phyloP scores from a whole-genome alignment of 2,888 invertebrate genomes.

The Beris chalybata region DNA sequence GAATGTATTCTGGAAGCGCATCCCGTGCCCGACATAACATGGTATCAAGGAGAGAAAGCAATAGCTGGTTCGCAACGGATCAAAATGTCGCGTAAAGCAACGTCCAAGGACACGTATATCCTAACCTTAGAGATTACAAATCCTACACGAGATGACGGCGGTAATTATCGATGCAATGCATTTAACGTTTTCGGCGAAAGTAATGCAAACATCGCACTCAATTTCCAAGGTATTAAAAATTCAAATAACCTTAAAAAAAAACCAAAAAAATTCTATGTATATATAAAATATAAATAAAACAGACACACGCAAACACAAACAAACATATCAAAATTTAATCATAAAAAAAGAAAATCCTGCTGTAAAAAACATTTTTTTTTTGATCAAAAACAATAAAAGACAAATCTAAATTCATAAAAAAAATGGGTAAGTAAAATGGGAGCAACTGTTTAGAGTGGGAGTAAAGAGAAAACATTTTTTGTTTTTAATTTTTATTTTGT shows the following conservation, averaged over 20 bases:
- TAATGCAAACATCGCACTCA: constrained; percentile 99
- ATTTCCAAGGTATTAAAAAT: constrained; percentile 83
- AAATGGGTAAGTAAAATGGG: too few species aligned
- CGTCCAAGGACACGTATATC: constrained; percentile 87
- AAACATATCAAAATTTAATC: too few species aligned
- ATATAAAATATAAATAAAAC: too few species aligned
- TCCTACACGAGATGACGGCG: constrained; percentile 95
- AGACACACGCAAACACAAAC: too few species aligned
- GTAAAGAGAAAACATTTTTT: neutral
- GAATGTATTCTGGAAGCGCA: constrained; percentile 94
- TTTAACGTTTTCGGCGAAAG: constrained; percentile 98
- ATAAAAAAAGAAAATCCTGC: too few species aligned
- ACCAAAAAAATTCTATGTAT: too few species aligned
- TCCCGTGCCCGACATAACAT: constrained; percentile 91
- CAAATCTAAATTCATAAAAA: too few species aligned
- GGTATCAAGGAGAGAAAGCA: constrained; percentile 89
- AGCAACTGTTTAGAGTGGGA: too few species aligned
- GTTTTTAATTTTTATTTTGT: too few species aligned
- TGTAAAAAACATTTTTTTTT: too few species aligned
- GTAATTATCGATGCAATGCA: constrained; percentile 98
- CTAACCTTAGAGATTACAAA: constrained; percentile 92
- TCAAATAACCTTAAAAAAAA: too few species aligned
- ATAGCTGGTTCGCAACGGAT: constrained; percentile 81
- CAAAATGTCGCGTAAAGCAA: constrained; percentile 87
- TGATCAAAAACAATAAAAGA: too few species aligned